Base-by-base conservation (phyloP, 2,113 vertebrate genomes). In the Centropus unirufus region DNA sequence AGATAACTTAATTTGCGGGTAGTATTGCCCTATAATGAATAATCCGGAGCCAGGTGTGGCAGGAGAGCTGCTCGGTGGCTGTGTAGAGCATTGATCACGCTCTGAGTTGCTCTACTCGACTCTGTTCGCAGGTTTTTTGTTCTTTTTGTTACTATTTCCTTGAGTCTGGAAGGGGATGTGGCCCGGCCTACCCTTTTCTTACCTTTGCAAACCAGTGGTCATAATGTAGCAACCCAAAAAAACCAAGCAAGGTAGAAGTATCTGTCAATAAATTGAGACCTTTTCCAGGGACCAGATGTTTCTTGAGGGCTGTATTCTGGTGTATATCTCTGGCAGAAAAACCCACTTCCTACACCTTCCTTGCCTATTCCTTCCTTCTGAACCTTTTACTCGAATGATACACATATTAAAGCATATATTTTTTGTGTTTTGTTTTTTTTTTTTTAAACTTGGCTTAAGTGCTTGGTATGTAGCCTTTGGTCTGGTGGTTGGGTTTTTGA, bases 161-260 rank as follows among this genome's bases (percentile, higher is more conserved):
- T 92, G 94, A 96, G 72, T 96, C 94, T 94, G 69, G 67, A 95
- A 89, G 95, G 94, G 93, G 81, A 94, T 96, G 46, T 72, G 77
- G 82, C 73, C 96, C 22, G 84, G 94, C 96, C 91, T 91, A 72
- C 90, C 80, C 57, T 97, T 95, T 97, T 88, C 94, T 92, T 97
- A 93, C 90, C 82, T 97, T 96, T 91, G 77, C 89, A 96, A 98
- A 97, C 98, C 97, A 97, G 26, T 98, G 92, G 95, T 93, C 39
- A 27, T 94, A 84, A 95, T 96, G 72, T 89, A 80, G 83, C 72
- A 92, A 93, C 76, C 51, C 83, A 90, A 97, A 93, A 97, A 93
- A 97, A 82, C 92, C 92, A 74, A 91, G 87, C 84, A 94, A 94
- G 95, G 95, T 88, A 62, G 64, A 90, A 81, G 83, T 92, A 74